Evolutionary conservation across 2,113 vertebrate genomes (phyloP), one percentile per base, ranked within the genome.

Genomic region (Columbina picui): DNA sequence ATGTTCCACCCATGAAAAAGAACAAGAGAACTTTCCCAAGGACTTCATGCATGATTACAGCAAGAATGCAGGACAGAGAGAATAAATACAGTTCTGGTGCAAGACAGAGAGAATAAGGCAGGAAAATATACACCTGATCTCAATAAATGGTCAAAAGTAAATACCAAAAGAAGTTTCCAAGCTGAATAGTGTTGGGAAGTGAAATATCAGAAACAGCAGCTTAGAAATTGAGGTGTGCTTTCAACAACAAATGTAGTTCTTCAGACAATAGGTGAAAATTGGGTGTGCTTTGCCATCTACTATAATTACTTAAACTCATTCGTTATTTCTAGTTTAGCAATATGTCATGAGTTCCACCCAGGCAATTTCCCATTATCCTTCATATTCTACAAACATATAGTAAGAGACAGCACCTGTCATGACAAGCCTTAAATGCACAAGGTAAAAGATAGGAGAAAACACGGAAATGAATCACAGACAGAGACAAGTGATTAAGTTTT

Each of bases 371-470:
- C 50, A 73, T 94, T 91, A 77, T 86, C 71, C 85, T 78, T 91
- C 79, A 55, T 85, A 90, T 77, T 85, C 78, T 90, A 87, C 74
- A 90, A 94, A 93, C 75, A 93, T n/a, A 84, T 65, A 93, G 74
- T 73, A 85, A 93, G 71, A 93, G 82, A 94, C 70, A 96, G 78
- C 10, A 9, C 63, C 45, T 96, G 90, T 90, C 91, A 89, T 74
- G 90, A 94, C 67, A 94, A 93, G 12, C n/a, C 56, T 92, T 91
- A 91, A 90, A 89, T 39, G 56, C 23, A 89, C 38, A 78, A 91
- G 68, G 52, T 84, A 94, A 89, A 94, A 94, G 52, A 91, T 60
- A 87, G 73, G 43, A 78, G 83, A 85, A 94, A 94, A 94, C 82
- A 90, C 17, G 71, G 59, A 88, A 88, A 96, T 96, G 36, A 94